Evolutionary conservation across 2,888 invertebrate genomes (phyloP), one percentile per base, ranked within the genome.

Genomic region (Erpobdella octoculata): DNA sequence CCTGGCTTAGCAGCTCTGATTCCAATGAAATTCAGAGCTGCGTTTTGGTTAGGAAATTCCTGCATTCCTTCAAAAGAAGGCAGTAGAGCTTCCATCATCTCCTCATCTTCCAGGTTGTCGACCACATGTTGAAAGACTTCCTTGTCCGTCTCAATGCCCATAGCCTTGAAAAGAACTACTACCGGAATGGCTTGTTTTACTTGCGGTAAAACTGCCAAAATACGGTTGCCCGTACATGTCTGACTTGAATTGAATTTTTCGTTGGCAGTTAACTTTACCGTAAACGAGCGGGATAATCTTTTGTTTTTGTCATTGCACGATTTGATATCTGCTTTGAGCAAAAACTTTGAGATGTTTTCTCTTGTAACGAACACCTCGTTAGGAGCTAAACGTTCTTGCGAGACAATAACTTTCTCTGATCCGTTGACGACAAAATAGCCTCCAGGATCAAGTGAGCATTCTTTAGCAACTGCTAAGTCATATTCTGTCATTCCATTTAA

Each of bases 81-180:
- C 83, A 98, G 98, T 0, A 95, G 96, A 96, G 98, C 96, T 88
- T 99, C 98, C 97, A 99, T 98, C 96, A 99, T 97, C 86, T 99
- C 98, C 8, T 95, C 96, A 85, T 99, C 98, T 84, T 98, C 96
- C 85, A 98, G 98, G 82, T 99, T 98, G 83, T 99, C 99, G 79
- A 99, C 98, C 74, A 99, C 98, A 80, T 99, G 98, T 82, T 99
- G 98, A 31, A 99, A 86, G 79, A 99, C 99, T 85, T 99, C 98
- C 80, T 97, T 88, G 85, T 99, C 98, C 8, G 98, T 96, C 59
- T 98, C 98, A 85, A 99, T 99, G 46, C 98, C 97, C 73, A 95
- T 86, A n/a, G 97, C 98, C 82, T 97, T 88, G 83, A 99, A 99
- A 1, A 99, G 97, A 81, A 99, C 95, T 91, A 99, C 98, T 72